These are phyloP conservation scores for Apotomis turbidana DNA, from an alignment of 2,888 invertebrate species.

Conservation along the genomic window DNA sequence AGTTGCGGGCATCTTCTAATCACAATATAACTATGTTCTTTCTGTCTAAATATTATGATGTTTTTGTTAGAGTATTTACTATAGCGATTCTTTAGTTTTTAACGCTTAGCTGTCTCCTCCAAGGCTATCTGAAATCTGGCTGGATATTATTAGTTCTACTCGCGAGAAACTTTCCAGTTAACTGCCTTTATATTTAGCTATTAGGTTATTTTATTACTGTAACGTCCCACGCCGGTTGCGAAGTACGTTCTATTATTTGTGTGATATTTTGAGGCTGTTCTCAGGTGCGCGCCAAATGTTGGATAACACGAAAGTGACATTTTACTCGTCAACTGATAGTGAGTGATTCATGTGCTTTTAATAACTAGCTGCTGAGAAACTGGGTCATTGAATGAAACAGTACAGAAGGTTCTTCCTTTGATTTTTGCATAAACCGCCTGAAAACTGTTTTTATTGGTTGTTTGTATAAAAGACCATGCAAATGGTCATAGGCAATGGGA, in stretches of 20 bases:
- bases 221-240: conserved; percentile 59
- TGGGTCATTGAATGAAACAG: conserved; percentile 6
- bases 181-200: conserved; percentile 53
- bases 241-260: conserved; percentile 53
- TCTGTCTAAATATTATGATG: neutral
- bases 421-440: too few relatives aligned
- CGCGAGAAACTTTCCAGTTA: conserved; percentile 33
- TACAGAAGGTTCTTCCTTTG: too few relatives aligned
- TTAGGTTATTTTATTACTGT: conserved; percentile 50
- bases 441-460: too few relatives aligned
- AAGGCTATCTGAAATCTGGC: conserved; percentile 33
- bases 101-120: conserved; percentile 10
- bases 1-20: too few relatives aligned
- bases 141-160: conserved; percentile 25
- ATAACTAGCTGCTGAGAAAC: conserved; percentile 36
- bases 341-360: conserved; percentile 48
- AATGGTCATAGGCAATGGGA: too few relatives aligned
- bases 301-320: conserved; percentile 51
- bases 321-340: conserved; percentile 41
- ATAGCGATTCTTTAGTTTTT: neutral
- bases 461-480: too few relatives aligned
- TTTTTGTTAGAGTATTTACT: neutral
- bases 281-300: conserved; percentile 59
- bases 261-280: conserved; percentile 41
- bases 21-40: too few relatives aligned